Percentiles rank a stretch among this genome's conserved stretches.
These are phyloP conservation scores for Myioborus melanocephalus DNA, from an alignment of 2,797 vertebrate genomes.

Conservation along the genomic window DNA sequence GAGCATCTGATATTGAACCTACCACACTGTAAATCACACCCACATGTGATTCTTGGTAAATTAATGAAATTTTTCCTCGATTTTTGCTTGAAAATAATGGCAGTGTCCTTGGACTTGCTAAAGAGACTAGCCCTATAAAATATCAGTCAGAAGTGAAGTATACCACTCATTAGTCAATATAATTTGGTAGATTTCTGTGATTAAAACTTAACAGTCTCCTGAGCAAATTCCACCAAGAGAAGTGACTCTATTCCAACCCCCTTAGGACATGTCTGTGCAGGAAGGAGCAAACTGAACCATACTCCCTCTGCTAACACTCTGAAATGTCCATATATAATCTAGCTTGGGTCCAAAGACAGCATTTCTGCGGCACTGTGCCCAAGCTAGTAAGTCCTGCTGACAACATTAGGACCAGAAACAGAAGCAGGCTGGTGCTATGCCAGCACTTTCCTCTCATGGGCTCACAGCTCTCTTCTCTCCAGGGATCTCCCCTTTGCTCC, in stretches of 20 bases:
- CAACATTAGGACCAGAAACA: not conserved
- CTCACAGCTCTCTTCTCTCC: not conserved
- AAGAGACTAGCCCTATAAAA: not conserved
- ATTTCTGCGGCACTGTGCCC: not conserved
- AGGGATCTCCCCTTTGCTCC: not conserved
- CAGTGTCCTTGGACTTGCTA: not conserved
- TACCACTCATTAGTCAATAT: not conserved
- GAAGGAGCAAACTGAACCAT: constrained; percentile 5
- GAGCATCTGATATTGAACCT: not conserved
- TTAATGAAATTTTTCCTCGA: not conserved
- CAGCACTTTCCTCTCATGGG: not conserved
- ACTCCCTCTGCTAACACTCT: not conserved
- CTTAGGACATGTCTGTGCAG: not conserved
- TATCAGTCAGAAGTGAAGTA: not conserved
- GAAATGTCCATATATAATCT: not conserved
- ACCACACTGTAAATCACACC: not conserved
- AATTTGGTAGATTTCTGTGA: not conserved
- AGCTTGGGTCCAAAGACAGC: constrained; percentile 14
- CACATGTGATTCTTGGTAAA: constrained; percentile 3
- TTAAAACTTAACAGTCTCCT: not conserved
- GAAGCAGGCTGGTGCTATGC: not conserved
- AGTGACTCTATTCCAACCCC: not conserved
- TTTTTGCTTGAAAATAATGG: not conserved
- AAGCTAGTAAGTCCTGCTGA: not conserved
- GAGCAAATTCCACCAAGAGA: not conserved